Evolutionary conservation across 2,113 vertebrate genomes (phyloP).

Genomic region (Glareola pratincola): DNA sequence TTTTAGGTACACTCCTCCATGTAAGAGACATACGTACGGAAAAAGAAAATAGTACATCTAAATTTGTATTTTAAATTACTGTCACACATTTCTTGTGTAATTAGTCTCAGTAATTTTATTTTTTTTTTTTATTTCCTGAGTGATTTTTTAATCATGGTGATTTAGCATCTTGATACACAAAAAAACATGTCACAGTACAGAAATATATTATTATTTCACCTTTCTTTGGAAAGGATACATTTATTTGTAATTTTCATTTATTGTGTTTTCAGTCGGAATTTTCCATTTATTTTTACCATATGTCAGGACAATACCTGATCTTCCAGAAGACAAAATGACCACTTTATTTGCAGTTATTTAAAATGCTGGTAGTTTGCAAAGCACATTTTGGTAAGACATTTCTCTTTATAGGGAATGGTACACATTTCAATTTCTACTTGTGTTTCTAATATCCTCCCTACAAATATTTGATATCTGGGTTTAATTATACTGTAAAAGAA

Average conservation of each 20-base stretch:
- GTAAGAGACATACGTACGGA: neutral
- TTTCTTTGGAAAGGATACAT: neutral
- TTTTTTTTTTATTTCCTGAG: neutral
- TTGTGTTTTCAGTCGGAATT: neutral
- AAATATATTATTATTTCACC: neutral
- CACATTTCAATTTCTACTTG: neutral
- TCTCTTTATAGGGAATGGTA: neutral
- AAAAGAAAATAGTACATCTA: neutral
- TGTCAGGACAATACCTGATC: neutral
- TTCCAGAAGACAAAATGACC: neutral
- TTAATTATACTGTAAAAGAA: constrained; percentile 36
- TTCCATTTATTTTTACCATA: neutral
- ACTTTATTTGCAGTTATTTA: neutral
- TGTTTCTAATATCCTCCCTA: constrained; percentile 17
- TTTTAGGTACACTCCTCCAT: neutral
- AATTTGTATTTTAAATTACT: neutral
- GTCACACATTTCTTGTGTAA: neutral
- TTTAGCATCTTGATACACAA: neutral
- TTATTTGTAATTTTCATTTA: neutral
- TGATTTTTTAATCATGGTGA: neutral
- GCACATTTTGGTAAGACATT: neutral
- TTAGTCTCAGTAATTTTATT: neutral
- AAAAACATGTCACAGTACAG: neutral
- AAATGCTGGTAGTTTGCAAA: neutral
- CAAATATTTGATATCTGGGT: constrained; percentile 39